These are phyloP conservation scores for Clamator glandarius DNA, from an alignment of 2,797 vertebrate genomes.

Conservation along the genomic window DNA sequence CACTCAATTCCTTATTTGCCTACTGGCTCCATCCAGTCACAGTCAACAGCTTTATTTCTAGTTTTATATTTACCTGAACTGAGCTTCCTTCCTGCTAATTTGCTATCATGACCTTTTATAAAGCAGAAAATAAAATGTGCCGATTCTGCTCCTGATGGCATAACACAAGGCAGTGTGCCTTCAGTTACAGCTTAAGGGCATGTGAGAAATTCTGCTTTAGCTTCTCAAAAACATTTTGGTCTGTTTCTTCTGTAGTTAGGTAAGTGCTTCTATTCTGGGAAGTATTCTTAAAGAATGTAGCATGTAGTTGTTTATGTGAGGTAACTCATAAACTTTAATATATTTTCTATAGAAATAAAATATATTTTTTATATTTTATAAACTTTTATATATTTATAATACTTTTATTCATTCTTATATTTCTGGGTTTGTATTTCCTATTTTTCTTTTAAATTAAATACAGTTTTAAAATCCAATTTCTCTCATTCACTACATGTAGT, in stretches of 20 bases:
- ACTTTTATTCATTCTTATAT: not conserved
- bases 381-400: not conserved
- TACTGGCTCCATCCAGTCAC: not conserved
- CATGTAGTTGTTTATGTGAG: not conserved
- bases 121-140: slow-evolving; percentile 14
- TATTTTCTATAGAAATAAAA: too few species aligned
- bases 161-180: not conserved
- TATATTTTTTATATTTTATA: too few species aligned
- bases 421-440: not conserved
- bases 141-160: not conserved
- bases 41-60: not conserved
- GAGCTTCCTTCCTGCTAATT: slow-evolving; percentile 13
- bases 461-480: not conserved
- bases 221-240: not conserved
- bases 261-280: not conserved
- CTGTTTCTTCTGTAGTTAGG: not conserved
- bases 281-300: not conserved
- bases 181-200: not conserved
- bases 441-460: not conserved
- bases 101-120: not conserved
- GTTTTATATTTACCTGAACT: not conserved
- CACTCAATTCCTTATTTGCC: not conserved
- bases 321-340: not conserved
- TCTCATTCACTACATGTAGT: not conserved
- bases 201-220: not conserved